Evolutionary conservation across 2,888 invertebrate genomes (phyloP).

Genomic region (Adelognathus sp.): DNA sequence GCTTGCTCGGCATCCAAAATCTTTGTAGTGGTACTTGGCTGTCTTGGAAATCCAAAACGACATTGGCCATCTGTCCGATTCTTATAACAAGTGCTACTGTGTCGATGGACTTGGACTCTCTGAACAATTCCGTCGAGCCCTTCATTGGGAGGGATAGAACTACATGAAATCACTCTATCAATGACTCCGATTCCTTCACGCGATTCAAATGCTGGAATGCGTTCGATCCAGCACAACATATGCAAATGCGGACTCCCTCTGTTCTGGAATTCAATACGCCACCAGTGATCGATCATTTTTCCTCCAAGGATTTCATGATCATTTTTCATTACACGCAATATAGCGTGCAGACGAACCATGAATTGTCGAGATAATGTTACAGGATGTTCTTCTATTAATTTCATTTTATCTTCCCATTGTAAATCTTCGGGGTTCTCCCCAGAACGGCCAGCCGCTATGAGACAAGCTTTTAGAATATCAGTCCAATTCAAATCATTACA

Average conservation of each 20-base stretch:
- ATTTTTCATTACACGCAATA: conserved; percentile 60
- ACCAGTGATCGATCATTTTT: conserved; percentile 66
- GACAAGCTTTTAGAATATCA: conserved; percentile 73
- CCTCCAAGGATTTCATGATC: conserved; percentile 56
- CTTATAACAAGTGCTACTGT: conserved; percentile 60
- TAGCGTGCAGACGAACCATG: conserved; percentile 65
- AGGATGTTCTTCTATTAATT: conserved; percentile 46
- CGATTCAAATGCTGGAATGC: conserved; percentile 60
- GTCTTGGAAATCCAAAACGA: conserved; percentile 66
- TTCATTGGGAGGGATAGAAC: conserved; percentile 51
- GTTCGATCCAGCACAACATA: conserved; percentile 70
- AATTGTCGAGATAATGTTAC: conserved; percentile 63
- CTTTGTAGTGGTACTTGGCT: conserved; percentile 52
- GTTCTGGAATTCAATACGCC: conserved; percentile 73
- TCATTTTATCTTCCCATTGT: conserved; percentile 23
- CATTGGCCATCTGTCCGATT: conserved; percentile 45
- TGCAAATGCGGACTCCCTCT: conserved; percentile 73
- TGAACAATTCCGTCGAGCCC: conserved; percentile 54
- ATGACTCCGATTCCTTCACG: conserved; percentile 55
- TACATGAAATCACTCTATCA: conserved; percentile 54
- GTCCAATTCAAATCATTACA: conserved; percentile 70
- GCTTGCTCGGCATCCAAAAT: conserved; percentile 69
- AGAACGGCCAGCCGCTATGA: conserved; percentile 67
- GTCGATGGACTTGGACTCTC: conserved; percentile 58
- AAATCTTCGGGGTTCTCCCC: conserved; percentile 29